Base-by-base conservation (phyloP, 2,113 vertebrate genomes). In the Oplegnathus fasciatus region DNA sequence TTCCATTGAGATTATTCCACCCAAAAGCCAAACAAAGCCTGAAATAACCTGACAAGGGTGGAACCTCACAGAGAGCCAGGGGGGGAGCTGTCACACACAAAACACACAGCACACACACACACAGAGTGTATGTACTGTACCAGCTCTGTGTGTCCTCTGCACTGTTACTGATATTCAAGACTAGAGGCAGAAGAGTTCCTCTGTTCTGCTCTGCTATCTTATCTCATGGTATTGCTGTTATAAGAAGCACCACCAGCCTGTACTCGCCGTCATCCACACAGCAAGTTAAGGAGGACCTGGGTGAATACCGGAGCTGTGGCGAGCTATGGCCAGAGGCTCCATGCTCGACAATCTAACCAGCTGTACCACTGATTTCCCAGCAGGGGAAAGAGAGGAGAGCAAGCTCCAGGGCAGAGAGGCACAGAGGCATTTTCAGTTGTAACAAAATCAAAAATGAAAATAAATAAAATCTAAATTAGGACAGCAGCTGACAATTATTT, bases 311-410 rank as follows among this genome's bases (percentile, higher is more conserved):
- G 30, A 40, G 77, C 58, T 48, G 75, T 37, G 72, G 42, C 30
- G 70, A 77, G 82, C 74, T 60, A 10, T 20, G 77, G 76, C 82
- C 67, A 28, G 50, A 73, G 73, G 78, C 42, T 66, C 17, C 34
- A 3, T 80, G 70, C 83, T 83, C 28, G 3, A 74, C 79, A 71
- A 13, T 67, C 75, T 84, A 86, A 88, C 88, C 91, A 86, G 24
- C 68, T 50, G 79, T 2, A 26, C 28, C 34, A 17, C 52, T 26
- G 65, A 30, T 66, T 72, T 70, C 73, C 75, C 78, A 32, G 82
- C 68, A 46, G 65, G 58, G 30, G 9, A 10, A 42, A 5, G 9
- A 66, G 60, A 32, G 4, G 58, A 74, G 42, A 60, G 42, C 0
- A 22, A 52, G 65, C 46, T 76, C 40, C 0, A 4, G 73, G 46